Evolutionary conservation across 2,797 vertebrate genomes (phyloP).

Genomic region (Danio jaintianensis): DNA sequence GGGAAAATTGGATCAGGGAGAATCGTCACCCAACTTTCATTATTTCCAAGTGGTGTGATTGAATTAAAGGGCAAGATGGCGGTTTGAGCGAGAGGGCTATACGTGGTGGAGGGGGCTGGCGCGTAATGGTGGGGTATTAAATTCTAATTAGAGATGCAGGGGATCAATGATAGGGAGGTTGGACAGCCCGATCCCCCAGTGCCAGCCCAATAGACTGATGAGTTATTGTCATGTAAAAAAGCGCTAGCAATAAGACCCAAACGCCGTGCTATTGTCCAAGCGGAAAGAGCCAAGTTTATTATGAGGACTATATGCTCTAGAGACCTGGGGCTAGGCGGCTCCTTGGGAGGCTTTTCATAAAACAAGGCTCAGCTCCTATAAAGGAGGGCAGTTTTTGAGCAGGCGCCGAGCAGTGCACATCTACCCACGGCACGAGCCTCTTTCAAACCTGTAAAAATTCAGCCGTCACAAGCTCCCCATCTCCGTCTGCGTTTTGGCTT

Average conservation of each 20-base stretch:
- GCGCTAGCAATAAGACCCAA: constrained; percentile 99
- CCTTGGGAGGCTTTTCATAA: constrained; percentile 99
- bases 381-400: constrained; percentile 99
- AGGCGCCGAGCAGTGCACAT: constrained; percentile 98
- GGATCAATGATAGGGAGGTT: constrained; percentile 99
- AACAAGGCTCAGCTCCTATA: constrained; percentile 98
- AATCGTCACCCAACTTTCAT: constrained; percentile 99
- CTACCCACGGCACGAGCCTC: constrained; percentile 84
- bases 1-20: constrained; percentile 99
- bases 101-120: constrained; percentile 81
- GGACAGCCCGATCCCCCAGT: constrained; percentile 98
- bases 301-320: constrained; percentile 99
- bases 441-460: constrained; percentile 79
- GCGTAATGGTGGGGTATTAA: constrained; percentile 99
- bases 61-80: constrained; percentile 99
- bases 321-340: constrained; percentile 99
- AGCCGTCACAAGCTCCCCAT: constrained; percentile 71
- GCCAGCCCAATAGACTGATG: constrained; percentile 99
- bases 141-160: constrained; percentile 99
- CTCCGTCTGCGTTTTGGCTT: constrained; percentile 68
- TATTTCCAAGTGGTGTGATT: constrained; percentile 99
- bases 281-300: constrained; percentile 99
- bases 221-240: constrained; percentile 99
- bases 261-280: constrained; percentile 99
- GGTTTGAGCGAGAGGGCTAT: constrained; percentile 85